Conservation (phyloP, 1,140 invertebrate genomes). For the Achatina immaculata region DNA sequence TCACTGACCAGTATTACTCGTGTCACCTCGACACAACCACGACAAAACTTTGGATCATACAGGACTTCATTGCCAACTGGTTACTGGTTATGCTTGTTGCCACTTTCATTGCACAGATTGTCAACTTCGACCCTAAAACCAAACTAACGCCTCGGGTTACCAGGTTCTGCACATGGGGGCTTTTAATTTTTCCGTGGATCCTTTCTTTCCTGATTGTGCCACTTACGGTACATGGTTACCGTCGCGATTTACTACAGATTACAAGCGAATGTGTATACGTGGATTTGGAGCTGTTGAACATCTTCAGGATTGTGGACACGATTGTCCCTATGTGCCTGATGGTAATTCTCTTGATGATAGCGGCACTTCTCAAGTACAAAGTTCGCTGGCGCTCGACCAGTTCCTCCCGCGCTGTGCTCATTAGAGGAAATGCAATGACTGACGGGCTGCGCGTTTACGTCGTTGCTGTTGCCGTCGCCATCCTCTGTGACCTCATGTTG, state of each 20-base stretch:
- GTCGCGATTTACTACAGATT: background rate
- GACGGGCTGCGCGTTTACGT: background rate
- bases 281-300: background rate
- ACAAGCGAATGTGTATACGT: background rate
- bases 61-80: slow-evolving; percentile 14
- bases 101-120: background rate
- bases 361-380: background rate
- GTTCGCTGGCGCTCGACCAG: background rate
- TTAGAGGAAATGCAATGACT: background rate
- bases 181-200: slow-evolving; percentile 5
- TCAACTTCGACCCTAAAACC: background rate
- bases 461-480: slow-evolving; percentile 6
- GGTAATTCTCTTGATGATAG: background rate
- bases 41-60: background rate
- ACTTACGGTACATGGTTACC: background rate
- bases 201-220: background rate
- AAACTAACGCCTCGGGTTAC: background rate
- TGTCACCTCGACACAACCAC: background rate
- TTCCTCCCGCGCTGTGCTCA: background rate
- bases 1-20: background rate
- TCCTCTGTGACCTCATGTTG: background rate
- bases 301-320: background rate
- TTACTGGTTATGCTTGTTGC: background rate
- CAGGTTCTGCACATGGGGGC: background rate
- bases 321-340: background rate